These are phyloP conservation scores for Odontamblyopus lacepedii DNA, from an alignment of 2,797 vertebrate genomes.

Conservation along the genomic window DNA sequence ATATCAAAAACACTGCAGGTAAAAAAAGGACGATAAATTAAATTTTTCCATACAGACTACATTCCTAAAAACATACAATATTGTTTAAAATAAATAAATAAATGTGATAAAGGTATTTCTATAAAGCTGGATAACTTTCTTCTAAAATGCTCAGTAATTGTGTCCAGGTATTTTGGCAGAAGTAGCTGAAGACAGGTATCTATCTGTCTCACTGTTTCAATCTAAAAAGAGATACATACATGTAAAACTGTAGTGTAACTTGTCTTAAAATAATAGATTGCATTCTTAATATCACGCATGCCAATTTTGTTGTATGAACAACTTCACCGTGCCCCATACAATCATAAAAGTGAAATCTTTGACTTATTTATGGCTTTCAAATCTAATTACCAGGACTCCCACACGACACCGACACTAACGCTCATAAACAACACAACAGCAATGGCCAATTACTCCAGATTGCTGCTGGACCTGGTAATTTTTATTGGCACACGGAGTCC, in stretches of 20 bases:
- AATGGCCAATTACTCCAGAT: slow-evolving; percentile 77
- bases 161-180: too few relatives aligned
- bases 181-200: too few relatives aligned
- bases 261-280: slow-evolving; percentile 38
- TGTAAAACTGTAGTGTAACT: slow-evolving; percentile 20
- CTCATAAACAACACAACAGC: slow-evolving; percentile 69
- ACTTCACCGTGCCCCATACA: slow-evolving; percentile 36
- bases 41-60: not conserved
- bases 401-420: slow-evolving; percentile 65
- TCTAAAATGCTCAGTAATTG: too few relatives aligned
- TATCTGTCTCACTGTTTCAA: too few relatives aligned
- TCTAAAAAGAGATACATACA: too few relatives aligned
- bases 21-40: not conserved
- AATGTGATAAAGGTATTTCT: too few relatives aligned
- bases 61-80: too few relatives aligned
- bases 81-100: too few relatives aligned
- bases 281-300: slow-evolving; percentile 32
- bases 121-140: too few relatives aligned
- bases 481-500: slow-evolving; percentile 54
- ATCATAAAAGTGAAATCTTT: slow-evolving; percentile 55
- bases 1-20: slow-evolving; percentile 32
- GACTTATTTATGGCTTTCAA: slow-evolving; percentile 72
- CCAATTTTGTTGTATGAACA: slow-evolving; percentile 46
- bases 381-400: slow-evolving; percentile 77
- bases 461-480: slow-evolving; percentile 67